These are phyloP conservation scores for Sclerodermus sp. DNA, from an alignment of 2,888 invertebrate genomes.

Conservation along the genomic window DNA sequence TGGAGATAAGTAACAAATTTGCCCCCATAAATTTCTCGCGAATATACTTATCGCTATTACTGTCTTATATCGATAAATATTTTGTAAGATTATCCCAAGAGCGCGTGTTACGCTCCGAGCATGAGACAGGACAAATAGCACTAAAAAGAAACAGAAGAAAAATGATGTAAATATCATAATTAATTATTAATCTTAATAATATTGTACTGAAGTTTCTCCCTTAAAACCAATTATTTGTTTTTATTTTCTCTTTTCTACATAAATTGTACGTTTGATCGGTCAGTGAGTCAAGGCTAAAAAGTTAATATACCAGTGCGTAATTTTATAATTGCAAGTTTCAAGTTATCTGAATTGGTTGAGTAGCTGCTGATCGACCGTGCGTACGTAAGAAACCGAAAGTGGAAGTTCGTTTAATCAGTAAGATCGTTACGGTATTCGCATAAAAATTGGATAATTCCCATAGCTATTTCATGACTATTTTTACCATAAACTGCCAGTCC, in stretches of 20 bases:
- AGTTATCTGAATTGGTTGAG: slow-evolving; percentile 7
- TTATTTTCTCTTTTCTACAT: slow-evolving; percentile 49
- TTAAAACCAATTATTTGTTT: too few species aligned
- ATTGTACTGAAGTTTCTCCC: slow-evolving; percentile 50
- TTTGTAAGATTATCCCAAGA: slow-evolving; percentile 34
- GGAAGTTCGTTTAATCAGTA: slow-evolving; percentile 4
- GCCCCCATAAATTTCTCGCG: slow-evolving; percentile 1
- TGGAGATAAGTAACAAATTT: slow-evolving; percentile 4
- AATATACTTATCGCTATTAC: slow-evolving; percentile 15
- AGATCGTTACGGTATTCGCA: too few species aligned
- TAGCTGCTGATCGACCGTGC: slow-evolving; percentile 18
- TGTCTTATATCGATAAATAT: slow-evolving; percentile 29
- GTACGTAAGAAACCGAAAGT: slow-evolving; percentile 3
- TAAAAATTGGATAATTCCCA: too few species aligned
- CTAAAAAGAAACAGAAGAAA: too few species aligned
- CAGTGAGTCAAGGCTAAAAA: too few species aligned
- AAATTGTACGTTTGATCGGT: slow-evolving; percentile 31
- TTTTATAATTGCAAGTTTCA: too few species aligned
- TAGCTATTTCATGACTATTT: slow-evolving; percentile 15
- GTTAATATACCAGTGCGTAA: too few species aligned
- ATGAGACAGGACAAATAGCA: slow-evolving; percentile 39
- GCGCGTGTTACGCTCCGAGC: slow-evolving; percentile 42
- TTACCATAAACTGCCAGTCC: slow-evolving; percentile 27
- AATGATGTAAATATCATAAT: slow-evolving; percentile 54
- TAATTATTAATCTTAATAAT: slow-evolving; percentile 48